Base-by-base conservation (phyloP, 2,797 vertebrate species). In the Psittacula echo region DNA sequence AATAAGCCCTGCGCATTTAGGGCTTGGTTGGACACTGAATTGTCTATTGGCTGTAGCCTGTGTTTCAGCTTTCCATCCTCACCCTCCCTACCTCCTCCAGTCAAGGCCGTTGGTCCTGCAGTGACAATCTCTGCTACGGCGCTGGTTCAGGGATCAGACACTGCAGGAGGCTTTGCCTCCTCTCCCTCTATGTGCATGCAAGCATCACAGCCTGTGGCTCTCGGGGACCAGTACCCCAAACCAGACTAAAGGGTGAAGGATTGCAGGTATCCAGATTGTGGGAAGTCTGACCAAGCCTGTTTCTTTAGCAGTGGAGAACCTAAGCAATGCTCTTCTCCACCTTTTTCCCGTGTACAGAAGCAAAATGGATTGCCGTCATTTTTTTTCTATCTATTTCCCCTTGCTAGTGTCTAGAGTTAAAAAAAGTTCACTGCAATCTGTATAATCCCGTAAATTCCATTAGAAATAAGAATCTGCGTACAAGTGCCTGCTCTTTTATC, bases 161-260 rank as follows among this genome's bases (percentile, higher is more conserved):
- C n/a, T 0, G 1, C 32, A 23, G 45, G 47, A 61, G 53, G 29
- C 51, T 8, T 42, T 47, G n/a, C 19, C 30, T 67, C 30, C n/a
- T 58, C 15, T 29, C 5, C 8, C 2, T 44, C 22, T 30, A 1
- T 0, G 0, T 34, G 32, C 13, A 2, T 21, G 18, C 27, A 66
- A 32, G n/a, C 34, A 3, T 22, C 18, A 54, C 12, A 44, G 29
- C 29, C 42, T 21, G n/a, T 14, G 48, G 29, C 29, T 76, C n/a
- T 32, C 11, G 37, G 32, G 56, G 18, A 39, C 14, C 78, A 5
- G 0, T 3, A 32, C 18, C 13, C 60, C 0, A 4, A 21, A 34
- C 39, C 70, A 60, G 56, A 5, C 44, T 34, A 42, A 39, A 50
- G 16, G 19, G 4, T n/a, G 34, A 60, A 32, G 65, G 47, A 5